These are phyloP conservation scores for Notocelia uddmanniana DNA, from an alignment of 2,888 invertebrate genomes.

Conservation along the genomic window DNA sequence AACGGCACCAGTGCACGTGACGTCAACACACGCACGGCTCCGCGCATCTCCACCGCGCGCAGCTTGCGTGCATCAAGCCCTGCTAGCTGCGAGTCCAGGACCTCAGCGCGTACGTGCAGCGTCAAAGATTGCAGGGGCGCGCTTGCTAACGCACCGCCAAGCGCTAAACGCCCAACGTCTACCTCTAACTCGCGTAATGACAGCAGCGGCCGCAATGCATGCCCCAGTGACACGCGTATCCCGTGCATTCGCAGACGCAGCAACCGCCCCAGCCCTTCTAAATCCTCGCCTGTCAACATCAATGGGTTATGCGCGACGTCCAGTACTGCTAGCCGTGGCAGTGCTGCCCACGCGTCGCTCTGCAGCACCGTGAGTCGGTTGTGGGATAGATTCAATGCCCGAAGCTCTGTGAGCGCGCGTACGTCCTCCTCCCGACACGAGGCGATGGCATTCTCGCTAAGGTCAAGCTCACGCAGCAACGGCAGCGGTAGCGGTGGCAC, in stretches of 20 bases:
- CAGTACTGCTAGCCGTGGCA: conserved; percentile 88
- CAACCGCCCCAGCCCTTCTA: conserved; percentile 88
- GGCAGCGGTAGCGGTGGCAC: conserved; percentile 69
- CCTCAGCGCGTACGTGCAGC: conserved; percentile 88
- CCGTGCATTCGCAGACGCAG: conserved; percentile 89
- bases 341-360: conserved; percentile 87
- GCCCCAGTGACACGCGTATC: conserved; percentile 87
- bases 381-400: conserved; percentile 63
- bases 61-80: conserved; percentile 90
- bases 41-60: conserved; percentile 91
- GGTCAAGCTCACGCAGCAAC: conserved; percentile 88
- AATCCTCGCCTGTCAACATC: conserved; percentile 88
- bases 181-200: conserved; percentile 88
- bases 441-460: conserved; percentile 69
- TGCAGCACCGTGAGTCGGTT: conserved; percentile 85
- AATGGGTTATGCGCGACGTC: conserved; percentile 93
- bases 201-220: conserved; percentile 87
- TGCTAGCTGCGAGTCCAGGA: conserved; percentile 89
- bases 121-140: conserved; percentile 62
- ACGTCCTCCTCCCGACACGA: conserved; percentile 79
- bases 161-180: conserved; percentile 88
- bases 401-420: conserved; percentile 87
- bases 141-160: conserved; percentile 69
- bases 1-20: conserved; percentile 89
- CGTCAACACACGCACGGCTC: conserved; percentile 88